Evolutionary conservation across 1,140 invertebrate species (phyloP).

Genomic region (Drosophila athabasca): DNA sequence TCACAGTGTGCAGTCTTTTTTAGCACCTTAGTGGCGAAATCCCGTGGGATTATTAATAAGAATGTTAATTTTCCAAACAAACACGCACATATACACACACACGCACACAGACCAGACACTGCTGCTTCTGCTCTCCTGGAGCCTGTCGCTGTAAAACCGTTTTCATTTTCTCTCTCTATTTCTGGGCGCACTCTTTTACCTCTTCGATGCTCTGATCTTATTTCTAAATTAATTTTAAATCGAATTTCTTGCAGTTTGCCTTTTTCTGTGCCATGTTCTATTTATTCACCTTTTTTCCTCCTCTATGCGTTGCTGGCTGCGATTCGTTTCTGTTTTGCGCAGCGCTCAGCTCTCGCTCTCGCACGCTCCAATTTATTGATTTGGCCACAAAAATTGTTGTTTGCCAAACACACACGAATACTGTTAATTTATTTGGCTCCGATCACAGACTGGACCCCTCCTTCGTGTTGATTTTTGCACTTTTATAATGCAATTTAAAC

Average conservation of each 20-base stretch:
- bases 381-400: slow-evolving; percentile 55
- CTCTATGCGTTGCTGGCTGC: slow-evolving; percentile 60
- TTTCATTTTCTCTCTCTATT: slow-evolving; percentile 31
- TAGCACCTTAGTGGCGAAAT: slow-evolving; percentile 58
- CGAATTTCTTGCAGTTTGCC: slow-evolving; percentile 43
- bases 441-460: slow-evolving; percentile 8
- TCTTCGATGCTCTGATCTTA: slow-evolving; percentile 9
- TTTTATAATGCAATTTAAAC: slow-evolving; percentile 24
- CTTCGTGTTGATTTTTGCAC: slow-evolving; percentile 18
- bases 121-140: slow-evolving; percentile 47
- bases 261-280: slow-evolving; percentile 52
- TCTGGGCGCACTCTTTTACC: slow-evolving; percentile 13
- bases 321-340: slow-evolving; percentile 71
- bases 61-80: slow-evolving; percentile 74
- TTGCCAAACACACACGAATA: slow-evolving; percentile 62
- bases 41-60: slow-evolving; percentile 40
- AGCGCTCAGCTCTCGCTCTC: slow-evolving; percentile 71
- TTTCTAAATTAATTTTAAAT: slow-evolving; percentile 56
- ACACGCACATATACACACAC: slow-evolving; percentile 53
- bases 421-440: slow-evolving; percentile 49
- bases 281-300: slow-evolving; percentile 74
- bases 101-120: slow-evolving; percentile 3
- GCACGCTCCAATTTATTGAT: slow-evolving; percentile 62
- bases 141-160: slow-evolving; percentile 16
- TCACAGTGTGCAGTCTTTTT: slow-evolving; percentile 46